Percentiles rank a stretch among this genome's conserved stretches.
phyloP scores from a whole-genome alignment of 2,888 invertebrate genomes.

The Cantharis rufa region DNA sequence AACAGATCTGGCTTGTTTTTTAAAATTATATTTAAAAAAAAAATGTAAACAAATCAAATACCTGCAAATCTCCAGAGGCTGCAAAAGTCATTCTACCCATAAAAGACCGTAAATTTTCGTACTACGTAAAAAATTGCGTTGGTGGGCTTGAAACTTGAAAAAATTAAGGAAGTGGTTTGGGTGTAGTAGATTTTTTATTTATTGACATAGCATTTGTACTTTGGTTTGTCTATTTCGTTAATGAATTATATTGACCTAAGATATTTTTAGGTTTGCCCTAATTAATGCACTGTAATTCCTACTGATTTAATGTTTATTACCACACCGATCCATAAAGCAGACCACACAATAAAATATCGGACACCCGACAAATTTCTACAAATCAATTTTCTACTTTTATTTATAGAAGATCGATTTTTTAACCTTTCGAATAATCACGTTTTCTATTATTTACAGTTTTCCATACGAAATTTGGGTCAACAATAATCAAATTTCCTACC shows the following conservation, averaged over 20 bases:
- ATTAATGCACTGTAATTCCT: neutral
- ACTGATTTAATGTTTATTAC: constrained; percentile 1
- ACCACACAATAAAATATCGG: neutral
- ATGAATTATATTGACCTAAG: constrained; percentile 14
- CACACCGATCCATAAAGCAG: constrained; percentile 8
- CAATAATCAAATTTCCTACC: neutral
- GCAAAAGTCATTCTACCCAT: neutral
- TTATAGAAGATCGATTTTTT: neutral
- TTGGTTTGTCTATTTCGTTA: constrained; percentile 7
- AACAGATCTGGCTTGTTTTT: neutral
- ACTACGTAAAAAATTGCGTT: neutral
- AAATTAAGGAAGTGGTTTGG: neutral
- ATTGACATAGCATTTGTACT: neutral
- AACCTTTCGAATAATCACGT: neutral
- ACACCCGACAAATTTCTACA: neutral
- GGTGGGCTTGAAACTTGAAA: neutral
- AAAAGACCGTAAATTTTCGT: neutral
- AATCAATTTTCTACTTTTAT: neutral
- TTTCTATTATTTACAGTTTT: neutral
- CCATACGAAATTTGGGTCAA: neutral
- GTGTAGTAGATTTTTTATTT: neutral
- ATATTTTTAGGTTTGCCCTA: constrained; percentile 24
- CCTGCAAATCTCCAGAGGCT: neutral
- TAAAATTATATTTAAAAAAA: neutral
- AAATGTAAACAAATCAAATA: neutral